phyloP scores from a whole-genome alignment of 1,140 invertebrate species.

The Mactra quadrangularis region DNA sequence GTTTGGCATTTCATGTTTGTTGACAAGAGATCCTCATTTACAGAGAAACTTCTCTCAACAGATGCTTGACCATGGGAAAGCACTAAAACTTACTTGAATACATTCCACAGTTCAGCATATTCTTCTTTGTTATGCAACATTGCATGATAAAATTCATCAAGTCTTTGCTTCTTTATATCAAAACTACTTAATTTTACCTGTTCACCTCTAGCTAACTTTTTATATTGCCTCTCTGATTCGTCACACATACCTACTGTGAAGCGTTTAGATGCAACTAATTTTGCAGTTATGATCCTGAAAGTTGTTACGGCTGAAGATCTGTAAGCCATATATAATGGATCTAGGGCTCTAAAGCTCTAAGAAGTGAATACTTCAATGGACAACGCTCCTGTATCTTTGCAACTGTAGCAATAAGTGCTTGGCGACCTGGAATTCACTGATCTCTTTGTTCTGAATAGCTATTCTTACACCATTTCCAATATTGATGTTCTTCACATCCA shows the following conservation, averaged over 20 bases:
- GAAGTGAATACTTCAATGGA: not conserved
- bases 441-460: not conserved
- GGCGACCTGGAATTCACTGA: constrained; percentile 2
- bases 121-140: not conserved
- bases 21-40: not conserved
- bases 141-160: constrained; percentile 15
- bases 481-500: not conserved
- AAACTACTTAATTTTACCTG: not conserved
- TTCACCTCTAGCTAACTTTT: not conserved
- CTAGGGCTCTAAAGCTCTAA: not conserved
- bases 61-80: constrained; percentile 25
- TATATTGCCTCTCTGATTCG: constrained; percentile 2
- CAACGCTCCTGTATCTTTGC: not conserved
- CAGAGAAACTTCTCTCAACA: no score
- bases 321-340: not conserved
- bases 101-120: not conserved
- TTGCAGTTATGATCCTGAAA: not conserved
- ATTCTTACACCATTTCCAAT: not conserved
- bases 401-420: not conserved
- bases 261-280: not conserved
- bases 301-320: not conserved
- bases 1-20: constrained; percentile 7
- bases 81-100: not conserved
- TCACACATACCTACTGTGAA: constrained; percentile 4
- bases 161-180: not conserved